phyloP scores from a whole-genome alignment of 2,888 invertebrate genomes.

The Rhamphomyia laevipes region DNA sequence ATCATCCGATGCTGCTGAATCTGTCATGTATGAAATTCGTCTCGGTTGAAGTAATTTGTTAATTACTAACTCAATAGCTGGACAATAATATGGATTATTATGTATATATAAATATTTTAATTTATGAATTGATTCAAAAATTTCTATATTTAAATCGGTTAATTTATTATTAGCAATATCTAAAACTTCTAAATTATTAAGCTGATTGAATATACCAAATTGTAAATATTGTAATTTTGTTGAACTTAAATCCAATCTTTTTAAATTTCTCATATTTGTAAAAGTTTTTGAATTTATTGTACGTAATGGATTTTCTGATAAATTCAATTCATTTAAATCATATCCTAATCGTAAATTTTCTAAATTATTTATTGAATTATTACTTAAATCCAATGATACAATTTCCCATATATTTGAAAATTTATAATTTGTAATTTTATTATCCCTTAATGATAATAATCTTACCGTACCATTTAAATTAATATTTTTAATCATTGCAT shows the following conservation, averaged over 20 bases:
- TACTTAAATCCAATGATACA: background rate
- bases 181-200: background rate
- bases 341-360: background rate
- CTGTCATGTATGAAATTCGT: too few species aligned
- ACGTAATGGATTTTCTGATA: background rate
- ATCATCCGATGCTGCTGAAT: too few species aligned
- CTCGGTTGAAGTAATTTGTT: background rate
- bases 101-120: constrained; percentile 1
- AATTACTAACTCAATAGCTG: background rate
- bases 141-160: background rate
- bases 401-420: background rate
- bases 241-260: background rate
- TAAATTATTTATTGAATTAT: background rate
- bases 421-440: background rate
- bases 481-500: background rate
- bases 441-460: background rate
- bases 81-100: background rate
- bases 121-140: background rate
- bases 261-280: background rate
- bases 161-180: background rate
- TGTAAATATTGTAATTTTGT: background rate
- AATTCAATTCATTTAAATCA: background rate
- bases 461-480: background rate
- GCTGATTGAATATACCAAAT: background rate
- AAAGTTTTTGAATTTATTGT: background rate